Evolutionary conservation across 2,797 vertebrate genomes (phyloP).

Genomic region (Hypotaenidia okinawae): DNA sequence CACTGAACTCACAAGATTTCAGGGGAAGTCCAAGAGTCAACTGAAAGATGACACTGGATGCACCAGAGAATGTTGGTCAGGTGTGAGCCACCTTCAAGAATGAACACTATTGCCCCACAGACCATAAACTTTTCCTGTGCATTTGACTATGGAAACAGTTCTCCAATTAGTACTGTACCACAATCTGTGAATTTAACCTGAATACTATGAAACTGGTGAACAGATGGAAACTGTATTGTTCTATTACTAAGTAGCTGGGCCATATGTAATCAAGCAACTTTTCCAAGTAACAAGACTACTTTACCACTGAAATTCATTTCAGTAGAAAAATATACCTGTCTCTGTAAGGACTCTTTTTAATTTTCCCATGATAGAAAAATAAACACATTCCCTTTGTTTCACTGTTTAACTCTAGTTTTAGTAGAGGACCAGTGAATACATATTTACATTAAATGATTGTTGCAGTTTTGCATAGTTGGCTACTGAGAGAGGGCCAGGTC

Average conservation of each 20-base stretch:
- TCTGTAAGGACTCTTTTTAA: not conserved
- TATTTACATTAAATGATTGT: not conserved
- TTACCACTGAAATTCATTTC: rapidly evolving
- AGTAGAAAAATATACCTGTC: rapidly evolving
- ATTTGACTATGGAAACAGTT: not conserved
- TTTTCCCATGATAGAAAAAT: not conserved
- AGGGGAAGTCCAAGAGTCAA: not conserved
- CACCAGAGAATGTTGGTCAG: not conserved
- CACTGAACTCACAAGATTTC: not conserved
- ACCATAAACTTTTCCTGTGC: not conserved
- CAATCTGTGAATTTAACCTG: not conserved
- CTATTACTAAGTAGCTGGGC: not conserved
- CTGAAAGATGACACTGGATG: rapidly evolving
- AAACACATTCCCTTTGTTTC: not conserved
- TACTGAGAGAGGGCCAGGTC: too few species aligned
- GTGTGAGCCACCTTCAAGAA: not conserved
- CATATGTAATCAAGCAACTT: not conserved
- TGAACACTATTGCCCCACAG: rapidly evolving
- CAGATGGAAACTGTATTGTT: not conserved
- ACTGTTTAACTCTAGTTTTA: not conserved
- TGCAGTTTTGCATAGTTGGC: too few species aligned
- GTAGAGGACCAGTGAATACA: rapidly evolving
- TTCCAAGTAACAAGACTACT: not conserved
- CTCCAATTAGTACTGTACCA: rapidly evolving
- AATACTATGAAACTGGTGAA: not conserved